Base-by-base conservation (phyloP, 2,113 vertebrate genomes). In the Leptobrachium leishanense region DNA sequence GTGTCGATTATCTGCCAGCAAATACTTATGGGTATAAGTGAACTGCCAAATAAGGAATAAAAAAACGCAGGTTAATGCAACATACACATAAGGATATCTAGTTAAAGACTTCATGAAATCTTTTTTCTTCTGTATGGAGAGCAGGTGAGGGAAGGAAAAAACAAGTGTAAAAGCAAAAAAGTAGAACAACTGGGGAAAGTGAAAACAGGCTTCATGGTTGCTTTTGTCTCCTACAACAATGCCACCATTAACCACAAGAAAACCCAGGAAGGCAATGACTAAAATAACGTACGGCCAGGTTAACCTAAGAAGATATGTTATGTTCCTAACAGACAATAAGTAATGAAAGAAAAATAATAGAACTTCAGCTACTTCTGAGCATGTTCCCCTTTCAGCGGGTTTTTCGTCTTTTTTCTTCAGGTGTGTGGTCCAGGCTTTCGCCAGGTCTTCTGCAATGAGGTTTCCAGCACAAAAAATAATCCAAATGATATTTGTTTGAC, bases 401-500 rank as follows among this genome's bases (percentile, higher is more conserved):
- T 88, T 94, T 73, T 96, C 94, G 0, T 98, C 96, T 76, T 88
- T 94, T 88, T 95, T 98, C 83, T 98, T 99, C 7, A 93, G 84
- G 31, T 96, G 93, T 2, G 74, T 88, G 81, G 86, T 93, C 97
- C 98, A 98, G 10, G 89, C 90, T 72, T 99, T 95, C 0, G 93
- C 94, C 83, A 98, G 82, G 76, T 93, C 95, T 81, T 93, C 89
- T 0, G 95, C 94, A 74, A 95, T 72, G 74, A 96, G 11, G 0
- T 89, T 94, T 79, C 94, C 95, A 0, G 95, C 96, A 9, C 96
- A 97, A 90, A 99, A 99, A 6, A 90, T 89, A 55, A 95, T 92
- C 98, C 98, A 99, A 68, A 98, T 87, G 82, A 99, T 91, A 83
- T 99, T 99, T 0, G 95, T 98, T 82, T 99, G 98, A 59, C 97